These are phyloP conservation scores for Cheilosia variabilis DNA, from an alignment of 2,888 invertebrate genomes.

Conservation along the genomic window DNA sequence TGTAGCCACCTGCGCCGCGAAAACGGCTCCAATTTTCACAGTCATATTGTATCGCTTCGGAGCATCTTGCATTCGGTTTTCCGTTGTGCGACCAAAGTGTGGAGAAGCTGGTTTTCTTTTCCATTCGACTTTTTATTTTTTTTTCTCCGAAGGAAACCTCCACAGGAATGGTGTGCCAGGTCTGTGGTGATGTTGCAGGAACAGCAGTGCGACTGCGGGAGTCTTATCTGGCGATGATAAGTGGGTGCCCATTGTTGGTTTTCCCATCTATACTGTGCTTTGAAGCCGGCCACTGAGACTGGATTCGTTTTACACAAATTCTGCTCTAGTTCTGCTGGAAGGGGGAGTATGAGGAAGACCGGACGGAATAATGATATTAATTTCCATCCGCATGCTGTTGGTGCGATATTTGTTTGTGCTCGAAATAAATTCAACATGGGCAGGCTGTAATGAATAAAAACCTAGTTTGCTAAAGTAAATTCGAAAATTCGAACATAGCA, in stretches of 20 bases:
- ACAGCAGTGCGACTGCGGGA: constrained; percentile 26
- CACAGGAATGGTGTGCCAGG: constrained; percentile 39
- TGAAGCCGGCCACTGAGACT: constrained; percentile 33
- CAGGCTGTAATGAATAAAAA: no score
- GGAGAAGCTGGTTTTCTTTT: constrained; percentile 28
- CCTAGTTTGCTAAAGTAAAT: no score
- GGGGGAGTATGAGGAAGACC: not conserved
- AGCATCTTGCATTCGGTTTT: constrained; percentile 60
- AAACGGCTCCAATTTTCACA: constrained; percentile 74
- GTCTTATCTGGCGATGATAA: constrained; percentile 71
- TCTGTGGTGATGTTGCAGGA: constrained; percentile 36
- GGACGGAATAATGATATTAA: constrained; percentile 49
- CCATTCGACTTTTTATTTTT: constrained; percentile 22
- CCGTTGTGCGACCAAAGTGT: constrained; percentile 17
- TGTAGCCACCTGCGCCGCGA: constrained; percentile 73
- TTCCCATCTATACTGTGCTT: constrained; percentile 52
- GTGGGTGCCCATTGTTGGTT: constrained; percentile 72
- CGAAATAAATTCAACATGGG: not conserved
- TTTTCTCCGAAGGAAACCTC: constrained; percentile 39
- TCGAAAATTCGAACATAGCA: no score
- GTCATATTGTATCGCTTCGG: constrained; percentile 64
- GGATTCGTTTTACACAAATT: constrained; percentile 16
- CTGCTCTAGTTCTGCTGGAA: constrained; percentile 50
- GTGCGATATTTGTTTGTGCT: constrained; percentile 25
- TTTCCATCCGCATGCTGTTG: constrained; percentile 36